These are phyloP conservation scores for Oreochromis spilurus DNA, from an alignment of 2,113 vertebrate species.

Conservation along the genomic window DNA sequence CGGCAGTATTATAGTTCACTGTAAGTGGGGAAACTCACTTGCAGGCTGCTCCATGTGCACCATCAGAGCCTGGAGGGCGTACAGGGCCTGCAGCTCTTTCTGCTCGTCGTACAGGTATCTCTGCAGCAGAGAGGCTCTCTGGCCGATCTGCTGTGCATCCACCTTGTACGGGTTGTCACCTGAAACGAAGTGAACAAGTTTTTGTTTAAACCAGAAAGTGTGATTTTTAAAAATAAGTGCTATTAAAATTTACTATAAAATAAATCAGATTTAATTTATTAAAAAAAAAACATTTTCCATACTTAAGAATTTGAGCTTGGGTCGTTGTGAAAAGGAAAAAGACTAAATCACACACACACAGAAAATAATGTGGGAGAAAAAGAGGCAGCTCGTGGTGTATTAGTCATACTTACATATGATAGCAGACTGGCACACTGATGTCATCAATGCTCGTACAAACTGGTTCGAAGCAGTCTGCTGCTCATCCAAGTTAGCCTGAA, in stretches of 20 bases:
- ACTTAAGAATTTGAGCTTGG: not conserved
- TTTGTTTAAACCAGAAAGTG: not conserved
- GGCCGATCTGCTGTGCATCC: constrained; percentile 76
- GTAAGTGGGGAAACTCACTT: constrained; percentile 78
- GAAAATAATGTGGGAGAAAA: not conserved
- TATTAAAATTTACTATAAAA: not conserved
- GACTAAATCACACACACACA: not conserved
- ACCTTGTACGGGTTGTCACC: constrained; percentile 85
- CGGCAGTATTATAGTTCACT: not conserved
- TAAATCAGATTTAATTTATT: not conserved
- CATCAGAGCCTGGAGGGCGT: constrained; percentile 92
- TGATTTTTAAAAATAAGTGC: not conserved
- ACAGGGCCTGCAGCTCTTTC: constrained; percentile 94
- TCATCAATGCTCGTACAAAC: constrained; percentile 89
- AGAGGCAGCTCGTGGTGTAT: not conserved
- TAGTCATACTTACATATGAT: constrained; percentile 83
- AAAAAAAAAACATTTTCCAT: not conserved
- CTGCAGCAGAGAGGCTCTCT: constrained; percentile 85
- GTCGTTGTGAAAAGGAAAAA: not conserved
- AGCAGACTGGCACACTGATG: constrained; percentile 86
- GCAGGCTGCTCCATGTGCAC: constrained; percentile 94
- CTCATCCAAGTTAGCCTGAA: constrained; percentile 85
- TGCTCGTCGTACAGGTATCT: constrained; percentile 86
- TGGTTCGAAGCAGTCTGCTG: constrained; percentile 79
- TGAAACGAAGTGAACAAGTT: constrained; percentile 19